Conservation (phyloP, 2,113 vertebrate species). For the Neopipo cinnamomea region DNA sequence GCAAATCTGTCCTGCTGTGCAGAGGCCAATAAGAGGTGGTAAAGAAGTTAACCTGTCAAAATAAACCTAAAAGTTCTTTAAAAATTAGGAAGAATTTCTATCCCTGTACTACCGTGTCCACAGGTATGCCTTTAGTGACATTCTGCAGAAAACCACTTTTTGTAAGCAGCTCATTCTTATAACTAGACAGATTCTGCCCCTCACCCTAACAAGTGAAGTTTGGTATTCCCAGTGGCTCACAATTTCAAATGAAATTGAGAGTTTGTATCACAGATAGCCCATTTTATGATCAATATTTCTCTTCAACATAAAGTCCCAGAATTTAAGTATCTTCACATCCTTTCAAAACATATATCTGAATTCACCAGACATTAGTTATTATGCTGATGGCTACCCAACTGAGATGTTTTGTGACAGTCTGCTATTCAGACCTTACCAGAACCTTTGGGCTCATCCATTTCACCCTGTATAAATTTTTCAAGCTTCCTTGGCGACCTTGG, state of each 20-base stretch:
- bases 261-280: background rate
- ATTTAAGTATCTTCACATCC: background rate
- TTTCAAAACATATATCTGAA: background rate
- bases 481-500: background rate
- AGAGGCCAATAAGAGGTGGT: background rate
- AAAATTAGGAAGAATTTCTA: background rate
- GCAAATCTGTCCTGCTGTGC: background rate
- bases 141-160: background rate
- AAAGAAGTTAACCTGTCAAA: background rate
- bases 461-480: background rate
- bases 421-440: background rate
- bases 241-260: background rate
- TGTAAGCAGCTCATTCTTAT: background rate
- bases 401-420: background rate
- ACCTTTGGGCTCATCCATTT: background rate
- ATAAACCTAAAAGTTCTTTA: background rate
- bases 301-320: background rate
- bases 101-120: background rate
- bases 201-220: background rate
- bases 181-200: background rate
- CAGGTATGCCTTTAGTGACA: background rate
- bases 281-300: background rate
- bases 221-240: background rate
- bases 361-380: background rate
- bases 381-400: background rate